Evolutionary conservation across 2,113 vertebrate genomes (phyloP), one percentile per base, ranked within the genome.

Genomic region (Bufo bufo): DNA sequence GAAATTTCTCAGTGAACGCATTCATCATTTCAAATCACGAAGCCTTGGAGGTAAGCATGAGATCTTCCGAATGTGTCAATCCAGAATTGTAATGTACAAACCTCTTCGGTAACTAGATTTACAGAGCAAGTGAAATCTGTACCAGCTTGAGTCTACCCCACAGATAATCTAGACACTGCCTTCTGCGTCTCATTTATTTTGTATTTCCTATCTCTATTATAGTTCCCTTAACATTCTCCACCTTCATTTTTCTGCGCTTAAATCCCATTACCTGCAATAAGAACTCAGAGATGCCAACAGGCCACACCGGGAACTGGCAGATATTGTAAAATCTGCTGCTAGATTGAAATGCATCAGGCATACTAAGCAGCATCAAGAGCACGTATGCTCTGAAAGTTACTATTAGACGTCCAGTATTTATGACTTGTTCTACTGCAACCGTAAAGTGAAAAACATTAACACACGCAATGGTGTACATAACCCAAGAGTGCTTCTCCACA

Each of bases 361-460:
- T 87, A 61, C 65, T 79, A 69, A 87, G 65, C 52, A 82, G 54
- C 3, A 58, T 33, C 6, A 47, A 8, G 33, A 72, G 66, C 33
- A 52, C 74, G 3, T 59, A 82, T 43, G 9, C n/a, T 45, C 50
- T 33, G 74, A 87, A 87, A 59, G 77, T 59, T 82, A 56, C 77
- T 47, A 59, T 58, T 81, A 87, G 74, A 87, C 61, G 66, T 43
- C 77, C 52, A 74, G 52, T 82, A 87, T 87, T 87, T 87, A 82
- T 74, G 78, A 82, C 86, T 82, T 56, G 78, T 49, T 74, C 65
- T 74, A 58, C 86, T 45, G 86, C 54, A 87, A 82, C 65, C 54
- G 72, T 82, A 82, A 87, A 87, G 86, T 82, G 52, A 23, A 74
- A 82, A 82, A 81, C 66, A 82, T 87, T 87, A 87, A 82, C 66